Percentiles rank a stretch among this genome's conserved stretches.
Evolutionary conservation across 2,888 invertebrate species (phyloP).

Genomic region (Aspidapion aeneum): DNA sequence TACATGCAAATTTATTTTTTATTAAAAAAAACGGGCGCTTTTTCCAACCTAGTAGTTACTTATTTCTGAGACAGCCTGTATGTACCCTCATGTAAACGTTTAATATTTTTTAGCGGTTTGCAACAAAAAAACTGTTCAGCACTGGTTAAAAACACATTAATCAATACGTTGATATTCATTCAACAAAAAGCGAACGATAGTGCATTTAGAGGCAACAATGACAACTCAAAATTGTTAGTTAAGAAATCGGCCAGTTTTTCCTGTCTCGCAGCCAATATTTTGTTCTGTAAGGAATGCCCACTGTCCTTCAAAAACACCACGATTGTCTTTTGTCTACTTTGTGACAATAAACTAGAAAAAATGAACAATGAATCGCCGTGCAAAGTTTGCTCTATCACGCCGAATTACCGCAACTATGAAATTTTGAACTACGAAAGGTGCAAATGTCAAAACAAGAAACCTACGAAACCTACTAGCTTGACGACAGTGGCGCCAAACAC

Average conservation of each 20-base stretch:
- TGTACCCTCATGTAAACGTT: no score
- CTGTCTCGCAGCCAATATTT: slow-evolving; percentile 19
- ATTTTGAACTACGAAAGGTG: slow-evolving; percentile 41
- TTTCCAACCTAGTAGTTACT: no score
- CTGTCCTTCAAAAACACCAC: slow-evolving; percentile 25
- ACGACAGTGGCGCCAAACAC: slow-evolving; percentile 40
- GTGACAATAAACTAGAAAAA: slow-evolving; percentile 37
- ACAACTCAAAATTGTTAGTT: slow-evolving; percentile 3
- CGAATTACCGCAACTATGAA: slow-evolving; percentile 40
- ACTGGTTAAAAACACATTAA: slow-evolving; percentile 37
- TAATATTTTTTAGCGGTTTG: slow-evolving; percentile 27
- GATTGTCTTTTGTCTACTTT: slow-evolving; percentile 38
- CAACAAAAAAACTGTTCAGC: slow-evolving; percentile 34
- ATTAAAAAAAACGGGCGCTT: no score
- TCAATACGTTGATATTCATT: slow-evolving; percentile 24
- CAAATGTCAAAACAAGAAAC: slow-evolving; percentile 43
- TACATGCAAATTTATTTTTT: no score
- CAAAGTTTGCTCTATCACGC: slow-evolving; percentile 43
- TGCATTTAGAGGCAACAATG: slow-evolving; percentile 10
- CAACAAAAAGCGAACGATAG: slow-evolving; percentile 12
- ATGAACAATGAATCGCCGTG: slow-evolving; percentile 46
- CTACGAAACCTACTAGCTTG: slow-evolving; percentile 36
- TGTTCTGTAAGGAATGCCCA: slow-evolving; percentile 29
- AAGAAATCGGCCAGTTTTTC: slow-evolving; percentile 30
- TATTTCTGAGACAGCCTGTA: no score